These are phyloP conservation scores for Scomber scombrus DNA, from an alignment of 2,113 vertebrate genomes.

Conservation along the genomic window DNA sequence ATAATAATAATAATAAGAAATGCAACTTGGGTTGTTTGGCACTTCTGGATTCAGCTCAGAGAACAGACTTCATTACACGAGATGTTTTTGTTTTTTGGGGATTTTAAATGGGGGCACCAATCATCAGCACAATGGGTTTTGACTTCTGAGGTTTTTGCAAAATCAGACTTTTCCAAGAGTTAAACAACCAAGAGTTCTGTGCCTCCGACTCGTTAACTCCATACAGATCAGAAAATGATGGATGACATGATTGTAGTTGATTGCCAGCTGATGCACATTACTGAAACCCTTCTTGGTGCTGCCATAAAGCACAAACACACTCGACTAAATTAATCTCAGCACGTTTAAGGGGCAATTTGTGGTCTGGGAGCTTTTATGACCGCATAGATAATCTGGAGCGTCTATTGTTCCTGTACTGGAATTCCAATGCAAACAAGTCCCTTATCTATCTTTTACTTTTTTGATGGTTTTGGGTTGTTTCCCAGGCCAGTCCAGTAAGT, in stretches of 20 bases:
- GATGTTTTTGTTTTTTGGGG: neutral
- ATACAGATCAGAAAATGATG: constrained; percentile 11
- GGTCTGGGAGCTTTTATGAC: constrained; percentile 57
- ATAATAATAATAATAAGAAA: constrained; percentile 7
- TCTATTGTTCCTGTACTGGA: constrained; percentile 37
- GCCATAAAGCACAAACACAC: constrained; percentile 29
- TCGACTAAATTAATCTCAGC: constrained; percentile 33
- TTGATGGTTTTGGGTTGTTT: constrained; percentile 36
- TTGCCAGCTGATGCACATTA: constrained; percentile 33
- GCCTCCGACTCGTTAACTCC: constrained; percentile 15
- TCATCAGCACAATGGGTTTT: neutral
- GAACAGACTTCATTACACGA: no score
- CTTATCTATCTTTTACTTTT: constrained; percentile 46
- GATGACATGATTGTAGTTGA: constrained; percentile 26
- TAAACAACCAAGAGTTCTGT: neutral
- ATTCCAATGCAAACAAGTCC: constrained; percentile 7
- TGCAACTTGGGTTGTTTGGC: neutral
- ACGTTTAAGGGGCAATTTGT: constrained; percentile 60
- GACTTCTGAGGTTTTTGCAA: neutral
- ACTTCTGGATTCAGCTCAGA: neutral
- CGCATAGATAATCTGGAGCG: constrained; percentile 39
- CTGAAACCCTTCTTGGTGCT: constrained; percentile 14
- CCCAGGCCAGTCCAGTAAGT: constrained; percentile 20
- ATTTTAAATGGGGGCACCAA: neutral
- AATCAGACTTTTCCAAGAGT: neutral